Evolutionary conservation across 2,797 vertebrate genomes (phyloP).

Genomic region (Scolopax bukidnonensis): DNA sequence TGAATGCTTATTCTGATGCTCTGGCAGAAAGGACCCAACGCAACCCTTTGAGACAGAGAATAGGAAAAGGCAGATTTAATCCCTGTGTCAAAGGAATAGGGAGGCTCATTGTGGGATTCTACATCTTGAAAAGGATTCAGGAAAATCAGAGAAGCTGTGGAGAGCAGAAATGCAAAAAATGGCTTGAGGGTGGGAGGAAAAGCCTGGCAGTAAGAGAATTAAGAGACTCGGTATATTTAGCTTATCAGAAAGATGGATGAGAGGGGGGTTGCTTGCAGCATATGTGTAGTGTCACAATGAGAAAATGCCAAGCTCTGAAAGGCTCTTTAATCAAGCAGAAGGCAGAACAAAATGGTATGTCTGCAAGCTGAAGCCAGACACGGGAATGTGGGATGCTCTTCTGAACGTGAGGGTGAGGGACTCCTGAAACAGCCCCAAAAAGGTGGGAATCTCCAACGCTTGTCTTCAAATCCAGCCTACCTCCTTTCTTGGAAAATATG

Average conservation of each 20-base stretch:
- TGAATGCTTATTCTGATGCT: neutral
- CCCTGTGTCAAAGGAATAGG: neutral
- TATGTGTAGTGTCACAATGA: conserved; percentile 60
- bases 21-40: neutral
- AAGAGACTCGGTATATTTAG: conserved; percentile 38
- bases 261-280: conserved; percentile 47
- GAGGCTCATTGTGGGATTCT: neutral
- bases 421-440: conserved; percentile 5
- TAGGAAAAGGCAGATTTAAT: conserved; percentile 7
- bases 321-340: conserved; percentile 57
- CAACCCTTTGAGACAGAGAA: neutral
- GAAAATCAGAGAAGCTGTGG: neutral
- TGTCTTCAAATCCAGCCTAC: neutral
- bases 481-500: neutral
- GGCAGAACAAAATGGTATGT: conserved; percentile 51
- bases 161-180: conserved; percentile 29
- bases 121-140: neutral
- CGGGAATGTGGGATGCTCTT: conserved; percentile 31
- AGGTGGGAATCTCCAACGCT: neutral
- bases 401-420: conserved; percentile 1
- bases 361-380: conserved; percentile 24
- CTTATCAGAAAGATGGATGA: conserved; percentile 37
- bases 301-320: conserved; percentile 54
- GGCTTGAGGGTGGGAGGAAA: conserved; percentile 44
- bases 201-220: conserved; percentile 52